These are phyloP conservation scores for Himalopsyche phryganea DNA, from an alignment of 1,140 invertebrate genomes.

Conservation along the genomic window DNA sequence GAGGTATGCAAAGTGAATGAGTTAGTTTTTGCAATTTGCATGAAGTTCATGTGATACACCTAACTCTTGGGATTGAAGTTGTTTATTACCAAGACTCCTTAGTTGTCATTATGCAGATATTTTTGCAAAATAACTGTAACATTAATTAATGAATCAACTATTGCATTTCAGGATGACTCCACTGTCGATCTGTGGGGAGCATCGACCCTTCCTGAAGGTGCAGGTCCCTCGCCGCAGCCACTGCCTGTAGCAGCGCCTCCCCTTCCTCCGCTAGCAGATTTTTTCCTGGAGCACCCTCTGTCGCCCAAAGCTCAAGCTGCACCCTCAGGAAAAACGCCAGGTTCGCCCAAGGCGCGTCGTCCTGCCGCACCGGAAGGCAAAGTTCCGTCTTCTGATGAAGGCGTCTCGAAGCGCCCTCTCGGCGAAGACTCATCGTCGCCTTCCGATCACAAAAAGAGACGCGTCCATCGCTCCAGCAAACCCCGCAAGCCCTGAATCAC, in stretches of 20 bases:
- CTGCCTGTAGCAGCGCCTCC: neutral
- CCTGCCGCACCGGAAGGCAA: conserved; percentile 9
- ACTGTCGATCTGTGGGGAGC: conserved; percentile 17
- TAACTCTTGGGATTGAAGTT: too few relatives aligned
- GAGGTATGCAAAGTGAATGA: too few relatives aligned
- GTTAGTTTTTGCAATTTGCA: too few relatives aligned
- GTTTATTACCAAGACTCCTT: too few relatives aligned
- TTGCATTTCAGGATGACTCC: neutral
- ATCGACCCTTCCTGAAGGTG: conserved; percentile 18
- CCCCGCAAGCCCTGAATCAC: conserved; percentile 26
- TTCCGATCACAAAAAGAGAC: conserved; percentile 28
- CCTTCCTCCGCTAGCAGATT: neutral
- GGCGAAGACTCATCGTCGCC: conserved; percentile 18
- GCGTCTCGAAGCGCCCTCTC: conserved; percentile 15
- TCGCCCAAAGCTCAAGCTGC: conserved; percentile 19
- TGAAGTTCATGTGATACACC: too few relatives aligned
- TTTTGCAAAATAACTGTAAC: too few relatives aligned
- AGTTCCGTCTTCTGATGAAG: conserved; percentile 22
- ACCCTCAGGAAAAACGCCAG: conserved; percentile 15
- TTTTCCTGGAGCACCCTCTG: conserved; percentile 18
- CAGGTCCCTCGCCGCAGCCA: conserved; percentile 1
- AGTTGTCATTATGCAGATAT: too few relatives aligned
- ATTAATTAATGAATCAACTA: conserved; percentile 24
- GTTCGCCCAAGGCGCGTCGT: conserved; percentile 29
- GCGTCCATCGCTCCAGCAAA: conserved; percentile 27